These are phyloP conservation scores for Crotalus helleri DNA, from an alignment of 2,113 vertebrate species.

Conservation along the genomic window DNA sequence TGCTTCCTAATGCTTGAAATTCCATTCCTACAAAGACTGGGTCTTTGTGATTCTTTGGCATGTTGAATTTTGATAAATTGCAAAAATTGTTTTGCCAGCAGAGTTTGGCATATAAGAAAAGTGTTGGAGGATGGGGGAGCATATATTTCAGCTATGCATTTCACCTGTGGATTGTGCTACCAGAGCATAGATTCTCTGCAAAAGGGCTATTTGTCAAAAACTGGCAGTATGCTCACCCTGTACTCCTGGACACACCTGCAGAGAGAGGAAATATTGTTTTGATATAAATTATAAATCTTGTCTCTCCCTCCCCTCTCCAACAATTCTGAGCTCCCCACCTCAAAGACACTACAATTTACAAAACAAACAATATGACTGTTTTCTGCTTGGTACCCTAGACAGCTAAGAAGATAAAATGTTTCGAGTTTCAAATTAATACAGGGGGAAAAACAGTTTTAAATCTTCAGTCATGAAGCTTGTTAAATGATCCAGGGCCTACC, in stretches of 20 bases:
- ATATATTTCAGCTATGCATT: constrained; percentile 5
- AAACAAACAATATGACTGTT: background rate
- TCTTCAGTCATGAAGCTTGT: background rate
- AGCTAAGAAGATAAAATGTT: background rate
- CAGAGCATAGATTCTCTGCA: background rate
- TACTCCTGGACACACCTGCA: background rate
- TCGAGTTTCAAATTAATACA: background rate
- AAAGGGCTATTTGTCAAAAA: background rate
- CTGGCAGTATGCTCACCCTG: background rate
- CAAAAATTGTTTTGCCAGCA: background rate
- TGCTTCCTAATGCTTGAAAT: background rate
- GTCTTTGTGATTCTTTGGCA: background rate
- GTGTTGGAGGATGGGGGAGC: background rate
- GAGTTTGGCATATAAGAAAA: background rate
- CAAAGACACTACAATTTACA: background rate
- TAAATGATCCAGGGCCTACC: background rate
- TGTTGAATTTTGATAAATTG: too few species aligned
- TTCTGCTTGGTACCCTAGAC: background rate
- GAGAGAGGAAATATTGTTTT: background rate
- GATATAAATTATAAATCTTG: background rate
- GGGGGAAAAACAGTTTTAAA: background rate
- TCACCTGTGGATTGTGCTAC: background rate
- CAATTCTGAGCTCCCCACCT: background rate
- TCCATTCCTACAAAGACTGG: background rate
- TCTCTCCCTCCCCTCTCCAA: background rate